A percentile compares a stretch with the other conserved stretches of the same genome.
These are phyloP conservation scores for Bombus consobrinus DNA, from an alignment of 1,140 invertebrate species.

Conservation along the genomic window DNA sequence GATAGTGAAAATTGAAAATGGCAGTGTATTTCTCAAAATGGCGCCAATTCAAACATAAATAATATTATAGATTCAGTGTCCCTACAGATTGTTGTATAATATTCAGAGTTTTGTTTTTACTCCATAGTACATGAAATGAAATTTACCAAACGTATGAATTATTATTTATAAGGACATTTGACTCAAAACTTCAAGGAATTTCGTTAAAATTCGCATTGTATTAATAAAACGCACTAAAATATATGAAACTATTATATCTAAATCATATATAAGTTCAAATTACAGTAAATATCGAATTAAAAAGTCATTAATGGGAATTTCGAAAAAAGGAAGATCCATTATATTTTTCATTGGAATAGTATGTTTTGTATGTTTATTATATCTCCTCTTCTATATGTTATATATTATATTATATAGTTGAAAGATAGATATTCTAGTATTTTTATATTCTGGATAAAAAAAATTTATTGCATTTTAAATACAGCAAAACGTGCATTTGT, in stretches of 20 bases:
- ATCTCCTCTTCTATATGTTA: not conserved
- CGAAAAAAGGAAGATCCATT: not conserved
- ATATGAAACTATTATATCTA: not conserved
- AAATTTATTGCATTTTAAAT: not conserved
- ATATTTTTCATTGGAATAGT: not conserved
- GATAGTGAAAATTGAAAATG: constrained; percentile 39
- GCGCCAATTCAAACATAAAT: constrained; percentile 24
- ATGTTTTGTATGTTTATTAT: not conserved
- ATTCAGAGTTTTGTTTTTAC: not conserved
- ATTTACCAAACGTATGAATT: not conserved
- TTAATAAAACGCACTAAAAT: not conserved
- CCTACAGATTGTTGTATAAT: not conserved
- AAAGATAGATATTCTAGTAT: not conserved
- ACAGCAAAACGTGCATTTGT: not conserved
- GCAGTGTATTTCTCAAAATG: not conserved
- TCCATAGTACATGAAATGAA: not conserved
- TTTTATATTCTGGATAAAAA: not conserved
- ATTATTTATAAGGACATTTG: not conserved
- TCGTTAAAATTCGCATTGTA: not conserved
- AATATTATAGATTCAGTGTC: not conserved
- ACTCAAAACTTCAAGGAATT: not conserved
- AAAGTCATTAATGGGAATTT: not conserved
- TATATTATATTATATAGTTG: not conserved
- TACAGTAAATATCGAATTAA: not conserved
- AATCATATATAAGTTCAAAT: too few species aligned